Evolutionary conservation across 37 sponge, comb jelly and placozoan genomes (phyloP).

Genomic region (Ianthella basta): DNA sequence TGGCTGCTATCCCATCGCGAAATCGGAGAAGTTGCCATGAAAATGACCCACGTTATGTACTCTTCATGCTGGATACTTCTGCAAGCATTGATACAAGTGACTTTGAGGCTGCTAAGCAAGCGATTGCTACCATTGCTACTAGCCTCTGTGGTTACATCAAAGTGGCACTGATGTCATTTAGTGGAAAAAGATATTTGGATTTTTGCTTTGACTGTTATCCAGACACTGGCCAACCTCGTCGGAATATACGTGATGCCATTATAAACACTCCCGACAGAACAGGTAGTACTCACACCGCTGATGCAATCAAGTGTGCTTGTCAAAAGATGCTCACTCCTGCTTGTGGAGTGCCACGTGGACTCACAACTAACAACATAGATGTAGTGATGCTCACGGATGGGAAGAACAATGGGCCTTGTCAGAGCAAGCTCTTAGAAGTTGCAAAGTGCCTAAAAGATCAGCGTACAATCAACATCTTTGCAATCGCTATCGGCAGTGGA

Average conservation of each 20-base stretch:
- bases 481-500: too few species aligned
- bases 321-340: background rate
- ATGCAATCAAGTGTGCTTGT: constrained; percentile 35
- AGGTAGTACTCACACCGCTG: constrained; percentile 3
- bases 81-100: background rate
- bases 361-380: constrained; percentile 29
- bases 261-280: background rate
- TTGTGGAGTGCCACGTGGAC: constrained; percentile 19
- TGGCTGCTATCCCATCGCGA: too few species aligned
- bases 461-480: too few species aligned
- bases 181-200: background rate
- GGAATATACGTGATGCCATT: background rate
- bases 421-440: background rate
- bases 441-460: too few species aligned
- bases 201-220: constrained; percentile 36
- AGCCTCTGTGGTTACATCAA: background rate
- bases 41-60: too few species aligned
- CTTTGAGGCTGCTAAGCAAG: background rate
- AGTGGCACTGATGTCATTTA: constrained; percentile 33
- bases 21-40: too few species aligned
- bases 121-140: background rate
- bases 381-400: constrained; percentile 52
- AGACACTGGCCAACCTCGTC: background rate
- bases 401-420: constrained; percentile 32
- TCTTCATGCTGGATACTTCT: too few species aligned